A percentile compares a stretch with the other conserved stretches of the same genome.
Conservation (phyloP, 2,113 vertebrate genomes). For the Lonchura striata region DNA sequence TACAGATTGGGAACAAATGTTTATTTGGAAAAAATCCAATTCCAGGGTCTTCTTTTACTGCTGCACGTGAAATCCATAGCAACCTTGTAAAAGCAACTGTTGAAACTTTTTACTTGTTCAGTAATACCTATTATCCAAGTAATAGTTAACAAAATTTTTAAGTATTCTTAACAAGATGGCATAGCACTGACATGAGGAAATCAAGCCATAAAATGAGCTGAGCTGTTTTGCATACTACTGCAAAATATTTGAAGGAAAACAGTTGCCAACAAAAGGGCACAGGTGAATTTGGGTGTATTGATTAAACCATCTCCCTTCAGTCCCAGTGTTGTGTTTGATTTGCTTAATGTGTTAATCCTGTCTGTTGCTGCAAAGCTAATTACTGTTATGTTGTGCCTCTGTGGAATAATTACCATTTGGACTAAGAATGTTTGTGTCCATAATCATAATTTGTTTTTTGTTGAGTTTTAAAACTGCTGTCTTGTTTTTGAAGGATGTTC, state of each 20-base stretch:
- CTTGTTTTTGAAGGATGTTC: conserved; percentile 84
- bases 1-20: conserved; percentile 23
- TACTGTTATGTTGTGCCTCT: neutral
- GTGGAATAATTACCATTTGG: neutral
- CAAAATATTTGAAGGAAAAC: conserved; percentile 1
- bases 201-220: neutral
- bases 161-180: neutral
- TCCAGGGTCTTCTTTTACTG: conserved; percentile 26
- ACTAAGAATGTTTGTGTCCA: neutral
- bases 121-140: neutral
- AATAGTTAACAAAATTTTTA: neutral
- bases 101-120: too few species aligned
- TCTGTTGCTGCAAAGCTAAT: neutral
- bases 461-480: neutral
- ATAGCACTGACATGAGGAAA: neutral
- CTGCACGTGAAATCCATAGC: neutral
- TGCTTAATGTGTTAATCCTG: neutral
- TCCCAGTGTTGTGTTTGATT: neutral
- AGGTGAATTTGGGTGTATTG: neutral
- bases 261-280: neutral
- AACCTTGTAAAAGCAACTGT: neutral
- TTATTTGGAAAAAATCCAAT: conserved; percentile 28
- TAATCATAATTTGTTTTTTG: neutral
- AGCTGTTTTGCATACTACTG: neutral
- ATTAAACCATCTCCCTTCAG: neutral